phyloP scores from a whole-genome alignment of 2,888 invertebrate species.

The Embidobia sp. region DNA sequence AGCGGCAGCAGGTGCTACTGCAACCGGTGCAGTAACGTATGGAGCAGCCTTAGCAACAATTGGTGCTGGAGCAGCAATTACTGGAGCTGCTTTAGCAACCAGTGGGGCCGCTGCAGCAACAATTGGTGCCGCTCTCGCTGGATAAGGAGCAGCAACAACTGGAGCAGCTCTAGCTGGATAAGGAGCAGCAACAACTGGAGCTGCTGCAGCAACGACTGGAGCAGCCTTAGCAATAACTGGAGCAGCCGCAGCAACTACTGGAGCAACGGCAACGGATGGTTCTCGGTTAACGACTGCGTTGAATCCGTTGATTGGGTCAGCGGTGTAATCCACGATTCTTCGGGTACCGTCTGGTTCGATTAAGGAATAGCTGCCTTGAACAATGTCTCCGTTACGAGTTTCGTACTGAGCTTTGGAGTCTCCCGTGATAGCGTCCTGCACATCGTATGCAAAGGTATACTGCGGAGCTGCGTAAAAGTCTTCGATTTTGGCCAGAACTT shows the following conservation, averaged over 20 bases:
- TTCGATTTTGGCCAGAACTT: constrained; percentile 66
- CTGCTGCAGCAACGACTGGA: constrained; percentile 12
- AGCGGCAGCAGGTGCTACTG: constrained; percentile 47
- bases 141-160: constrained; percentile 19
- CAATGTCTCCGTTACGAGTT: constrained; percentile 71
- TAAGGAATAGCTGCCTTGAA: constrained; percentile 75
- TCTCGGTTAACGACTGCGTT: constrained; percentile 59
- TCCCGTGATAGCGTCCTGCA: constrained; percentile 75
- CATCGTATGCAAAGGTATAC: constrained; percentile 73
- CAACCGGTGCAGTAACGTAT: constrained; percentile 22
- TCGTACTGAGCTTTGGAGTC: constrained; percentile 76
- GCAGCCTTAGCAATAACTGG: constrained; percentile 62
- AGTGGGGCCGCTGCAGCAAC: constrained; percentile 40
- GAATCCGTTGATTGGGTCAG: constrained; percentile 69
- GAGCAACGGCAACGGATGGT: constrained; percentile 44
- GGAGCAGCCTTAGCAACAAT: constrained; percentile 21
- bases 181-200: constrained; percentile 23
- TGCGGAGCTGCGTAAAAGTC: constrained; percentile 66
- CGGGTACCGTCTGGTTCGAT: constrained; percentile 74
- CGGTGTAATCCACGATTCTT: constrained; percentile 72
- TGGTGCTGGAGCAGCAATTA: constrained; percentile 18
- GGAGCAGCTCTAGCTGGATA: constrained; percentile 32
- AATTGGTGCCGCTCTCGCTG: too few relatives aligned
- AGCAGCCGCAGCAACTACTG: constrained; percentile 63
- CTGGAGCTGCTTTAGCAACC: constrained; percentile 23